phyloP scores from a whole-genome alignment of 2,888 invertebrate genomes.

The Parascotia fuliginaria region DNA sequence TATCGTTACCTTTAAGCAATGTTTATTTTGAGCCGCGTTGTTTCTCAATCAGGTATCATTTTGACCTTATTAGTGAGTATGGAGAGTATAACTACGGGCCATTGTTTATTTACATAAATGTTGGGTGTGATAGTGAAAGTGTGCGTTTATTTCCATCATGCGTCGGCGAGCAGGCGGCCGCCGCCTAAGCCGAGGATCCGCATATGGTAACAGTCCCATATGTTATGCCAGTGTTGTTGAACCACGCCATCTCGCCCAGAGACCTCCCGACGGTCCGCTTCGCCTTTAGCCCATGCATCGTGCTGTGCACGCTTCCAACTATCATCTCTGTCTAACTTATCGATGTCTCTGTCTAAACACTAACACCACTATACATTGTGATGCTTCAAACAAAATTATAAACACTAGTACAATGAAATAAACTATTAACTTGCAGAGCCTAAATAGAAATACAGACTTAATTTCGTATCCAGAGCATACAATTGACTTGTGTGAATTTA shows the following conservation, averaged over 20 bases:
- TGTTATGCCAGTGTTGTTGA: conserved; percentile 70
- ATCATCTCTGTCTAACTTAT: conserved; percentile 56
- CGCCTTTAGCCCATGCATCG: conserved; percentile 73
- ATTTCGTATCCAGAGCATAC: conserved; percentile 3
- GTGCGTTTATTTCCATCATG: conserved; percentile 84
- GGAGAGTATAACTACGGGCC: conserved; percentile 26
- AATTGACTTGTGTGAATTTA: conserved; percentile 25
- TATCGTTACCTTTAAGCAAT: not conserved
- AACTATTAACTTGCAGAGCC: conserved; percentile 20
- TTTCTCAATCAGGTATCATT: conserved; percentile 14
- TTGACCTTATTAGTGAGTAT: conserved; percentile 28
- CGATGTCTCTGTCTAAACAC: conserved; percentile 38
- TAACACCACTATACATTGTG: conserved; percentile 41
- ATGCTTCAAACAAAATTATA: conserved; percentile 25
- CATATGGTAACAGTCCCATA: conserved; percentile 91
- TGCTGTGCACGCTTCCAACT: conserved; percentile 77
- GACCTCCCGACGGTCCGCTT: conserved; percentile 78
- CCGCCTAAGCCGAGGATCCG: conserved; percentile 95
- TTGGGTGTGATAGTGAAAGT: conserved; percentile 64
- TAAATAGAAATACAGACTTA: conserved; percentile 26
- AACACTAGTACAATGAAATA: conserved; percentile 13
- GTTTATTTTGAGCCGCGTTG: not conserved
- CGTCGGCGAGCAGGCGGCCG: conserved; percentile 89
- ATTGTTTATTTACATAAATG: conserved; percentile 31
- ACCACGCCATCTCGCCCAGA: conserved; percentile 60